Evolutionary conservation across 1,140 invertebrate genomes (phyloP), one percentile per base, ranked within the genome.

Genomic region (Aphidius ervi): DNA sequence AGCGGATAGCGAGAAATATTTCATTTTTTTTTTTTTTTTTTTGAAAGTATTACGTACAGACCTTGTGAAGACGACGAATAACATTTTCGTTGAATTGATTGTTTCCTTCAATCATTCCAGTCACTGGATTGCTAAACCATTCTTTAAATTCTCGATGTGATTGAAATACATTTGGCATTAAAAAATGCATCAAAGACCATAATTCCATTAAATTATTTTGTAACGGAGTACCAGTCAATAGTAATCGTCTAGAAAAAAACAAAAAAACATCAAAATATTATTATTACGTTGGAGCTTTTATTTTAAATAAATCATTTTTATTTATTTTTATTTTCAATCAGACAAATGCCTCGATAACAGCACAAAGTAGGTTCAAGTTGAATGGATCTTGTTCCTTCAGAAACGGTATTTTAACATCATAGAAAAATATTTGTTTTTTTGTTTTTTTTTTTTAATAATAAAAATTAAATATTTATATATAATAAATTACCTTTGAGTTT

Each of bases 151-250:
- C 95, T 54, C 89, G 84, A 80, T 99, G 97, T 23, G 96, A 99
- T 69, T 96, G 92, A 83, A 99, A 99, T 60, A 99, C 93, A 81
- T 97, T 90, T 48, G 98, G 98, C 98, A 99, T 99, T 7, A 99
- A 84, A 82, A 99, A 99, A 82, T 99, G 97, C 95, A 99, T 98
- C 9, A 99, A 79, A 5, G 98, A 99, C 98, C 98, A 99, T 56
- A 99, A 81, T 82, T 99, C 98, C 94, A 98, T 97, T 59, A 99
- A 80, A 80, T 94, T 97, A 78, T 99, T 99, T 82, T 99, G 98
- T 60, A 99, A 84, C 39, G 98, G 98, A 42, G 98, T 99, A 64
- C 98, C 98, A 49, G 98, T 99, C 65, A 99, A 81, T 52, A 99
- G 81, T 46, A 99, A 81, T 48, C 98, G 86, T 64, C 95, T 92